These are phyloP conservation scores for Arctia plantaginis DNA, from an alignment of 2,888 invertebrate genomes.

Conservation along the genomic window DNA sequence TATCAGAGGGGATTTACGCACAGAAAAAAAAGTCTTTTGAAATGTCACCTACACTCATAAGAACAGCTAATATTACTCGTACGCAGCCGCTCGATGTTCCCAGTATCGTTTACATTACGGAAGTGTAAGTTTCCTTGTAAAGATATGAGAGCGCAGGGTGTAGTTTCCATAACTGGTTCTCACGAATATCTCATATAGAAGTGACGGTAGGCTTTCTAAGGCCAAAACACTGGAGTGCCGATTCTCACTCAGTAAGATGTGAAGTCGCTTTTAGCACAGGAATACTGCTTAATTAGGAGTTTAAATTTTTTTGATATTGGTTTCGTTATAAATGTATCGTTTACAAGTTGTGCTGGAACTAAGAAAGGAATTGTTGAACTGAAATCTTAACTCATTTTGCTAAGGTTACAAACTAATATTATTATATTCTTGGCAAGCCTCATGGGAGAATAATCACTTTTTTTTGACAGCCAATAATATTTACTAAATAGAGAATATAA, in stretches of 20 bases:
- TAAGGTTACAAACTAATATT: too few relatives aligned
- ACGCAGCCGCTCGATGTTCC: slow-evolving; percentile 14
- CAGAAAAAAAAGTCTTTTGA: too few relatives aligned
- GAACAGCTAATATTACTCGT: slow-evolving; percentile 31
- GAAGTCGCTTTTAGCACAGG: background rate
- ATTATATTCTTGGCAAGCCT: background rate
- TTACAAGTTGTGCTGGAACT: background rate
- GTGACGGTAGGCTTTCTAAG: background rate
- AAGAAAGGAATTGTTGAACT: background rate
- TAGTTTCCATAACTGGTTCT: slow-evolving; percentile 27
- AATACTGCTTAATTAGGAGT: background rate
- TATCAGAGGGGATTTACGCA: too few relatives aligned
- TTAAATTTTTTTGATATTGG: background rate
- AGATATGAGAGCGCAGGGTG: slow-evolving; percentile 14
- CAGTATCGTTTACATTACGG: slow-evolving; percentile 41
- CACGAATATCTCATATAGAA: slow-evolving; percentile 18
- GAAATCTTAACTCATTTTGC: too few relatives aligned
- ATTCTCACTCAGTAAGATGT: background rate
- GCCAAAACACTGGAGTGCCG: background rate
- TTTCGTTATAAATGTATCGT: background rate
- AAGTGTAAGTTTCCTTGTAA: slow-evolving; percentile 40
- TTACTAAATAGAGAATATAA: too few relatives aligned
- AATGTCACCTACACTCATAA: slow-evolving; percentile 26
- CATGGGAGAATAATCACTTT: background rate
- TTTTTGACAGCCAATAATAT: too few relatives aligned